phyloP scores from a whole-genome alignment of 2,113 vertebrate species.

The Phylloscopus trochiloides region DNA sequence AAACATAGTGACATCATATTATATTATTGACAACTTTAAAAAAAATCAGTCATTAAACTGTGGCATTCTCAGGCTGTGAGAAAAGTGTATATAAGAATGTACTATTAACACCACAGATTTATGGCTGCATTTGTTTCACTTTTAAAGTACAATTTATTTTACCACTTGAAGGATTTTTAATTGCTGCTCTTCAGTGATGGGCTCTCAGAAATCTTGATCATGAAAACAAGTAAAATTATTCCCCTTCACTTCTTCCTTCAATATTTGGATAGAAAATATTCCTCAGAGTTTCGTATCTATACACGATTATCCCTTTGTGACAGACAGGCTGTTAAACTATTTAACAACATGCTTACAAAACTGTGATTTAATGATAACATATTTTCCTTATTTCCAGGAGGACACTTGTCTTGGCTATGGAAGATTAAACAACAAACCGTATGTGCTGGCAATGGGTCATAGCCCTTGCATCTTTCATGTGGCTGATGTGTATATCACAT shows the following conservation, averaged over 20 bases:
- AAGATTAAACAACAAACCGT: not conserved
- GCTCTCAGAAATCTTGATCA: not conserved
- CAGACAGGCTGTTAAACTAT: constrained; percentile 18
- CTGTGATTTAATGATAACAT: not conserved
- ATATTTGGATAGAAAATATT: constrained; percentile 2
- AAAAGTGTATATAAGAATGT: not conserved
- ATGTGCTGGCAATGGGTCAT: not conserved
- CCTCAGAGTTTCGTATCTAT: not conserved
- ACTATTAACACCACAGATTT: not conserved
- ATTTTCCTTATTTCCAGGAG: not conserved
- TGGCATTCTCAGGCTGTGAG: not conserved
- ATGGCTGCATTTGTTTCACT: not conserved
- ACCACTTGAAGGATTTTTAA: not conserved
- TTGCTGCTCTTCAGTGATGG: not conserved
- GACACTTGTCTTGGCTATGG: not conserved
- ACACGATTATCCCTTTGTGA: not conserved
- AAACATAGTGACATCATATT: not conserved
- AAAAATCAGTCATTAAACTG: not conserved
- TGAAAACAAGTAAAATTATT: not conserved
- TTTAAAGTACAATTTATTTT: not conserved
- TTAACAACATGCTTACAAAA: constrained; percentile 11
- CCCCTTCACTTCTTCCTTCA: not conserved
- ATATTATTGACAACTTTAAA: not conserved
- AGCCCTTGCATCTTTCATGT: not conserved
- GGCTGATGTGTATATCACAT: not conserved